A percentile compares a stretch with the other conserved stretches of the same genome.
These are phyloP conservation scores for Crambe crambe DNA, from an alignment of 37 sponge, comb jelly and placozoan species.

Conservation along the genomic window DNA sequence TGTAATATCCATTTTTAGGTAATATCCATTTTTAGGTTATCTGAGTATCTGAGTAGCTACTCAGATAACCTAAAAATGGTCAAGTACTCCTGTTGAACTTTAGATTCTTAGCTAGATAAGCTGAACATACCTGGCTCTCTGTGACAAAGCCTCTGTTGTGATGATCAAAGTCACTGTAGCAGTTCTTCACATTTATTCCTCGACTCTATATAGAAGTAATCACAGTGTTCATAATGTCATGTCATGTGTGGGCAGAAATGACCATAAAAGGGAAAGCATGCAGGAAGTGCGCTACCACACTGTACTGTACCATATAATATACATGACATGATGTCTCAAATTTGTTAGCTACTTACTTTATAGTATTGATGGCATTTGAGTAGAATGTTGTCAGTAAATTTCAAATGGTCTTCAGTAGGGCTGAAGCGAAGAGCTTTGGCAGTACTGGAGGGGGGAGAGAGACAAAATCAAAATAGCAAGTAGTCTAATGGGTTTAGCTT, in stretches of 20 bases:
- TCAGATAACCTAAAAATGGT: no score
- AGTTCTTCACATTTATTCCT: constrained; percentile 77
- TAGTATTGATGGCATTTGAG: constrained; percentile 37
- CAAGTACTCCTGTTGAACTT: neutral
- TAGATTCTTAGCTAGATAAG: no score
- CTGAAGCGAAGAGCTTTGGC: neutral
- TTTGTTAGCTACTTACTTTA: no score
- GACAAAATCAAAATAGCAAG: neutral
- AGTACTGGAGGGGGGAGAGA: neutral
- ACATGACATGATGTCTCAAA: no score
- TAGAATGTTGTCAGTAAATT: constrained; percentile 12
- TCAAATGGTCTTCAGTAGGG: constrained; percentile 5
- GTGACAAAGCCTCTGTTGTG: constrained; percentile 85
- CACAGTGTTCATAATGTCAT: no score
- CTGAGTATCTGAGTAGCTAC: no score
- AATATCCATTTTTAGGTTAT: no score
- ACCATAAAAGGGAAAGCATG: neutral
- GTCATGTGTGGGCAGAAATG: no score
- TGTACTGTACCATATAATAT: no score
- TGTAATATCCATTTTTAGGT: no score
- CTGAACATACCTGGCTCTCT: constrained; percentile 66
- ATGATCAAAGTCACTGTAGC: constrained; percentile 89
- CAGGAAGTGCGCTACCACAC: neutral
- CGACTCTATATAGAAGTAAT: constrained; percentile 36
- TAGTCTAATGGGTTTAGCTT: no score